Evolutionary conservation across 2,888 invertebrate genomes (phyloP).

Genomic region (Catocala sponsa): DNA sequence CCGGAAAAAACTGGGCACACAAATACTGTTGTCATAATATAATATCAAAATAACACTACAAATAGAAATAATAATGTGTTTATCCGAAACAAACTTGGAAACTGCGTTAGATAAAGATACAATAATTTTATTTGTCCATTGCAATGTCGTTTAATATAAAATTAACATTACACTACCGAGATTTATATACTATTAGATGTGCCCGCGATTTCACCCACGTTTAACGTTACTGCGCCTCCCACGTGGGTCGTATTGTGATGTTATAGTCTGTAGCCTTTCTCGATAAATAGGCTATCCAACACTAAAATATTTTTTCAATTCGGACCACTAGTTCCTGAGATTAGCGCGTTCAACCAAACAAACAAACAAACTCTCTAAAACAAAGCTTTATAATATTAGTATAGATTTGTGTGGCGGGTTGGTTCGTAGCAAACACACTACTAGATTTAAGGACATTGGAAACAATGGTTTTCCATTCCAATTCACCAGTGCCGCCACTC

Average conservation of each 20-base stretch:
- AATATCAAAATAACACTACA: constrained; percentile 5
- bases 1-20: constrained; percentile 69
- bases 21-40: constrained; percentile 50
- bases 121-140: too few species aligned
- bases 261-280: too few species aligned
- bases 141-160: neutral
- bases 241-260: too few species aligned
- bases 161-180: neutral
- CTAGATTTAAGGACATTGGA: constrained; percentile 68
- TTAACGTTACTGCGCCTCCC: too few species aligned
- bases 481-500: constrained; percentile 62
- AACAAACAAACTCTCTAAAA: too few species aligned
- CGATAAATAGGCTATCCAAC: too few species aligned
- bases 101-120: too few species aligned
- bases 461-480: constrained; percentile 82
- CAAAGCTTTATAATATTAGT: too few species aligned
- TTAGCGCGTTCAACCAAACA: too few species aligned
- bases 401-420: constrained; percentile 13
- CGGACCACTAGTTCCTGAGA: too few species aligned
- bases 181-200: neutral
- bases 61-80: neutral
- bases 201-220: too few species aligned
- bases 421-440: constrained; percentile 19
- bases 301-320: too few species aligned
- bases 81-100: neutral